Percentiles rank a stretch among this genome's conserved stretches.
These are phyloP conservation scores for Neogale vison DNA, from an alignment of 2,113 vertebrate species.

Conservation along the genomic window DNA sequence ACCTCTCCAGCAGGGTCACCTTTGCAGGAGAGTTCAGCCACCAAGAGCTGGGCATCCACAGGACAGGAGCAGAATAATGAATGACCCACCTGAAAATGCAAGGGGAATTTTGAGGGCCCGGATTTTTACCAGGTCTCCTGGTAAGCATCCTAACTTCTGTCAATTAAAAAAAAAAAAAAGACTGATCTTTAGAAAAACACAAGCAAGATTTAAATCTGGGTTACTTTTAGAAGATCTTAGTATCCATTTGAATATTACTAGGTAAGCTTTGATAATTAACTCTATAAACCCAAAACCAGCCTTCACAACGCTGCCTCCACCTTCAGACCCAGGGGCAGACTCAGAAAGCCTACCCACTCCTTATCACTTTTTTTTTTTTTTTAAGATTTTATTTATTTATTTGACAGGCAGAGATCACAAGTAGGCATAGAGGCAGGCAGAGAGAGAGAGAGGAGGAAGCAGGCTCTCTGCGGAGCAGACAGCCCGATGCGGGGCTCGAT, in stretches of 20 bases:
- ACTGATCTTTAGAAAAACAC: slow-evolving; percentile 12
- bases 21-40: not conserved
- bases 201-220: not conserved
- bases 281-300: not conserved
- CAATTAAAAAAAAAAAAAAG: not conserved
- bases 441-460: no score
- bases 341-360: not conserved
- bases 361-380: not conserved
- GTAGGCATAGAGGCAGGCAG: no score
- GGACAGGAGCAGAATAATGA: not conserved
- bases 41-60: not conserved
- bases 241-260: not conserved
- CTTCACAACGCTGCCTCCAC: not conserved
- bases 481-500: no score
- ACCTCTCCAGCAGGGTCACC: not conserved
- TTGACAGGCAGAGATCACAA: no score
- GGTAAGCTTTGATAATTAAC: slow-evolving; percentile 17
- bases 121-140: not conserved
- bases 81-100: slow-evolving; percentile 13
- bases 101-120: not conserved
- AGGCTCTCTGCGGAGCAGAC: no score
- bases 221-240: slow-evolving; percentile 20
- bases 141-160: slow-evolving; percentile 35
- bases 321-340: not conserved
- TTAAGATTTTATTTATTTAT: no score